Evolutionary conservation across 2,113 vertebrate genomes (phyloP), one percentile per base, ranked within the genome.

Genomic region (Dasyprocta punctata): DNA sequence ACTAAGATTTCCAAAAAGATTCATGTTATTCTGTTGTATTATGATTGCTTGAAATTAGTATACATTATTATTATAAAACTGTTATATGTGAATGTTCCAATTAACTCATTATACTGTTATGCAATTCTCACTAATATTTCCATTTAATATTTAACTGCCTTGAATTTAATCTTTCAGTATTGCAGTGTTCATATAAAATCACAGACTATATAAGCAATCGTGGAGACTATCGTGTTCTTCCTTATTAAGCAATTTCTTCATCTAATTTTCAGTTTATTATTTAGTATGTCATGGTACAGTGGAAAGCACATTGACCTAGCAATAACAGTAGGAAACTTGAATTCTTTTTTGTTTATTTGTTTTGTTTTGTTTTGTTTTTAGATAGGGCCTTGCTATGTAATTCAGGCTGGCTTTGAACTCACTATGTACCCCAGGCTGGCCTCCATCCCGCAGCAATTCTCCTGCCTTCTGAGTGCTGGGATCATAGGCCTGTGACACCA

Each of bases 81-180:
- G 41, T 83, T 78, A 84, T 49, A 78, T 92, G 26, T 75, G 61
- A 92, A 81, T 91, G 28, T 84, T 83, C 65, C 22, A 19, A 36
- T 83, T 90, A 60, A 77, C 82, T 95, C 26, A 90, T 67, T 93
- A 87, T 75, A 83, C 16, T 60, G 54, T 92, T 65, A 96, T 71
- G 60, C 38, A 78, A n/a, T 82, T 94, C 89, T 94, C 61, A 88
- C n/a, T 96, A 81, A 47, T 87, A 13, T 69, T 96, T 90, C 36
- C 33, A 88, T 94, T 94, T 97, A 65, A 94, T 54, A 90, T 87
- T 86, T 92, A 90, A 83, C 90, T 16, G 80, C 67, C 58, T 95
- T 96, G n/a, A 90, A 49, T 90, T 52, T 90, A 93, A 89, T 30
- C 22, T 90, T 96, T 95, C 63, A 91, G 38, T 93, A 95, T n/a